Conservation (phyloP, 2,113 vertebrate species). For the Odocoileus hemionus region DNA sequence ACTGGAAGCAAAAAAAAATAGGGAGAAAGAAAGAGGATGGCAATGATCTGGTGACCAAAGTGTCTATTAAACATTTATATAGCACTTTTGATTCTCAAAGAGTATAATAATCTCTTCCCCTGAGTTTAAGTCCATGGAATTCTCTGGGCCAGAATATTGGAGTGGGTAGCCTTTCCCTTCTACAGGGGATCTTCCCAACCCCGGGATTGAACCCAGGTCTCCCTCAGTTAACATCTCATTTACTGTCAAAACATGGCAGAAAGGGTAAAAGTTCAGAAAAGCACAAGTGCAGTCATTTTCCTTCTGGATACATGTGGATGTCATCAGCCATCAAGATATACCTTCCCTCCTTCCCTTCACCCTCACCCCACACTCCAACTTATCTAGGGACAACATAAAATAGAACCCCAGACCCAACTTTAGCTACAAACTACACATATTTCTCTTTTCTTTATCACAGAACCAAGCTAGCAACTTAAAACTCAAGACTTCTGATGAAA, state of each 20-base stretch:
- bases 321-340: background rate
- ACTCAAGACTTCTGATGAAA: background rate
- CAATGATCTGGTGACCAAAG: background rate
- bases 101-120: background rate
- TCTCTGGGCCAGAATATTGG: background rate
- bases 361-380: too few relatives aligned
- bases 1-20: background rate
- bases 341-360: too few relatives aligned
- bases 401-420: background rate
- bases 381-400: background rate
- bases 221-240: background rate
- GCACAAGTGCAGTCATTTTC: background rate
- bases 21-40: background rate
- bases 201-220: background rate
- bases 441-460: background rate
- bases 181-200: background rate
- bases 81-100: conserved; percentile 17
- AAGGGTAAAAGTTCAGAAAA: background rate
- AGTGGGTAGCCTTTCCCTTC: background rate
- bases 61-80: background rate
- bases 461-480: background rate
- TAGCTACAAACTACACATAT: background rate
- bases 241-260: background rate
- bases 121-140: background rate
- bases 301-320: background rate